phyloP scores from a whole-genome alignment of 2,888 invertebrate species.

The Pachliopta kotzebuea region DNA sequence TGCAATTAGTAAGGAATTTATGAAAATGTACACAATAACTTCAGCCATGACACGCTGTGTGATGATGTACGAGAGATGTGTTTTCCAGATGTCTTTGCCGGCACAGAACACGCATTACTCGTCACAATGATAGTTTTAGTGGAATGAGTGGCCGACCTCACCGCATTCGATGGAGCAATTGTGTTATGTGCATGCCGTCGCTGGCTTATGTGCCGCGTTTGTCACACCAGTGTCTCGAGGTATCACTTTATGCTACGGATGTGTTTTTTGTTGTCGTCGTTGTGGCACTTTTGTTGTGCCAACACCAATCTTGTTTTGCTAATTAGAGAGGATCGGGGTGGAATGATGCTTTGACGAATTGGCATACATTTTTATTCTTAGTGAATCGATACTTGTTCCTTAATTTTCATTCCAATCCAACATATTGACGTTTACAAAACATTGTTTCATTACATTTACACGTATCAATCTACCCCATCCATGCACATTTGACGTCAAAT shows the following conservation, averaged over 20 bases:
- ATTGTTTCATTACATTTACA: constrained; percentile 33
- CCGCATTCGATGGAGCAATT: constrained; percentile 78
- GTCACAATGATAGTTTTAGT: constrained; percentile 73
- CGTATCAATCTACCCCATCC: constrained; percentile 64
- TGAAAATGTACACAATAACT: constrained; percentile 57
- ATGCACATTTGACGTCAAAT: constrained; percentile 45
- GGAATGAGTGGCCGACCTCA: constrained; percentile 79
- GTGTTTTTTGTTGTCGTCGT: constrained; percentile 72
- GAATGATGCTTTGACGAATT: constrained; percentile 57
- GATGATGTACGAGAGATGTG: constrained; percentile 40
- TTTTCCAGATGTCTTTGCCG: constrained; percentile 53
- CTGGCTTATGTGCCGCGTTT: constrained; percentile 76
- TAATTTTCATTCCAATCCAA: constrained; percentile 6
- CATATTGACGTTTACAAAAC: constrained; percentile 15
- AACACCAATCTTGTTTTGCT: constrained; percentile 67
- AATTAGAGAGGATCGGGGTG: constrained; percentile 58
- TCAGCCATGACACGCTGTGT: constrained; percentile 36
- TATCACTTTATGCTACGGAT: constrained; percentile 67
- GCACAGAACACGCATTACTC: constrained; percentile 72
- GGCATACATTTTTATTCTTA: constrained; percentile 11
- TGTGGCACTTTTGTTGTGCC: constrained; percentile 62
- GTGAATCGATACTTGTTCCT: constrained; percentile 9
- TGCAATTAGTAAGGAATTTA: constrained; percentile 37
- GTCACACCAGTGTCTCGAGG: constrained; percentile 69
- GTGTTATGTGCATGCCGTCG: constrained; percentile 78